Evolutionary conservation across 2,113 vertebrate species (phyloP).

Genomic region (Hystrix cristata): DNA sequence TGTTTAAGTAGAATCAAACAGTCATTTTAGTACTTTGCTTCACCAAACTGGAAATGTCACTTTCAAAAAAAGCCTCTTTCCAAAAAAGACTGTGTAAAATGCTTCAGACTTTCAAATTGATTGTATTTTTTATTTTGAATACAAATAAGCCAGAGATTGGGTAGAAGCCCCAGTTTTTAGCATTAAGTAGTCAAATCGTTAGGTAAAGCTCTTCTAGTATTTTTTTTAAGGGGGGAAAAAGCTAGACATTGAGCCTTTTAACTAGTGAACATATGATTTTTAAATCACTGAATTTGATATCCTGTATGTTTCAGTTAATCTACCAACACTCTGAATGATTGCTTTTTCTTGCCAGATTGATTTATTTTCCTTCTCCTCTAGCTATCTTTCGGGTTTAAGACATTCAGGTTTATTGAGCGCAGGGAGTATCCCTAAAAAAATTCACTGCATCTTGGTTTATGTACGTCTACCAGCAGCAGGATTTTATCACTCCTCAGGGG

Average conservation of each 20-base stretch:
- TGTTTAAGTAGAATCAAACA: constrained; percentile 32
- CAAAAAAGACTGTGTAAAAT: constrained; percentile 23
- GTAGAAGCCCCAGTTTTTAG: not conserved
- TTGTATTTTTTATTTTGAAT: constrained; percentile 11
- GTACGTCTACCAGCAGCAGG: constrained; percentile 58
- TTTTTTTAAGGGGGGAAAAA: constrained; percentile 41
- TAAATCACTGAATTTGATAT: constrained; percentile 63
- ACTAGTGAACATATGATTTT: constrained; percentile 65
- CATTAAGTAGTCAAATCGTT: not conserved
- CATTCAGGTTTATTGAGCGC: constrained; percentile 62
- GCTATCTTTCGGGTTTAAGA: constrained; percentile 65
- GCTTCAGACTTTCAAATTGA: not conserved
- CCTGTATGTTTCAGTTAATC: constrained; percentile 35
- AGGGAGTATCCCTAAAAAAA: constrained; percentile 67
- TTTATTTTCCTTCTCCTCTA: constrained; percentile 71
- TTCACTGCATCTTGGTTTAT: constrained; percentile 70
- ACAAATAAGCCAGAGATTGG: constrained; percentile 5
- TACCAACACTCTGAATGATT: constrained; percentile 66
- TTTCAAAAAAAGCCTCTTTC: not conserved
- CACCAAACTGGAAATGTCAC: constrained; percentile 39
- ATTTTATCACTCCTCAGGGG: constrained; percentile 70
- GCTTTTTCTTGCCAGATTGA: constrained; percentile 73
- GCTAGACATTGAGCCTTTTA: constrained; percentile 42
- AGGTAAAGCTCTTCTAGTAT: not conserved
- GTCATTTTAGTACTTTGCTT: constrained; percentile 18